These are phyloP conservation scores for Parnassius mnemosyne DNA, from an alignment of 2,888 invertebrate species.

Conservation along the genomic window DNA sequence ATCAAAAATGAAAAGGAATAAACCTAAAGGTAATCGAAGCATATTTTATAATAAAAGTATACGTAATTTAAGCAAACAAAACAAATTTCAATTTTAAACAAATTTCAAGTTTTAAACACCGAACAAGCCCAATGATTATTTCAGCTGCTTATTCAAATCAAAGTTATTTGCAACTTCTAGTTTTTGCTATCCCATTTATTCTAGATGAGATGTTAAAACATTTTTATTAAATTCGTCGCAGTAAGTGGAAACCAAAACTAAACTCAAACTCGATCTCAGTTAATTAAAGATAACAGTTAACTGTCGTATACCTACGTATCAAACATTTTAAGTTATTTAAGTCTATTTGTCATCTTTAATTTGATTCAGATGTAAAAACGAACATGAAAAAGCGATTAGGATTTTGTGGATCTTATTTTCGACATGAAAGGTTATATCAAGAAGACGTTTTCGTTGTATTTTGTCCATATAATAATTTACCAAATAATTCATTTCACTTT, in stretches of 20 bases:
- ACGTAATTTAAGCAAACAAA: too few relatives aligned
- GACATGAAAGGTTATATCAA: background rate
- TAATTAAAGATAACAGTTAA: slow-evolving; percentile 7
- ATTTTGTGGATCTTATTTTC: background rate
- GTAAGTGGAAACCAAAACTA: slow-evolving; percentile 13
- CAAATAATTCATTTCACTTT: too few relatives aligned
- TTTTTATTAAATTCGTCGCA: slow-evolving; percentile 11
- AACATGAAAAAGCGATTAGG: slow-evolving; percentile 12
- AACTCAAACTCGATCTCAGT: background rate
- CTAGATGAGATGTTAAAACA: slow-evolving; percentile 3
- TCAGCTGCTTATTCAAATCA: background rate
- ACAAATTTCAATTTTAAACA: too few relatives aligned
- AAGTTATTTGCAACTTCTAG: background rate
- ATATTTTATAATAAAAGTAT: too few relatives aligned
- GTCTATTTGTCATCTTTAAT: slow-evolving; percentile 2
- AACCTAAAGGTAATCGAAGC: too few relatives aligned
- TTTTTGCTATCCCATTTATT: slow-evolving; percentile 3
- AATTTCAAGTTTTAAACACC: too few relatives aligned
- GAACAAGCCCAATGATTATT: background rate
- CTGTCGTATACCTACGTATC: background rate
- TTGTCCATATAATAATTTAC: too few relatives aligned
- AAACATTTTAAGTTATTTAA: slow-evolving; percentile 9
- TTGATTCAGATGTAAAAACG: slow-evolving; percentile 6
- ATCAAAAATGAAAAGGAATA: too few relatives aligned
- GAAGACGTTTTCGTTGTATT: background rate